phyloP scores from a whole-genome alignment of 2,888 invertebrate species.

The Drosophila cognata region DNA sequence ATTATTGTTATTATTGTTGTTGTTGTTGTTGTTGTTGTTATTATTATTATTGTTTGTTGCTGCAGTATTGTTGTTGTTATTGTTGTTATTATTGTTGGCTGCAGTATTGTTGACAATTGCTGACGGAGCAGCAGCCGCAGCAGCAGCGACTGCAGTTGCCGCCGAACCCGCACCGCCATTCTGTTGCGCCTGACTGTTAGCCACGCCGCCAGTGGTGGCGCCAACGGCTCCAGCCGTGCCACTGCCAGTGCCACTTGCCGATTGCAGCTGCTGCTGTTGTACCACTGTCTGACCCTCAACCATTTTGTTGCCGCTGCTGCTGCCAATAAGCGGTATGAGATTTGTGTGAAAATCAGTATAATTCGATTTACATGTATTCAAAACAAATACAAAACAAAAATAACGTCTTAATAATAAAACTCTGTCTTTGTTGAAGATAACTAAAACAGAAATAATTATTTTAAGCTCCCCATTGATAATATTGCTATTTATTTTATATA shows the following conservation, averaged over 20 bases:
- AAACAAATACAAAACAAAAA: not conserved
- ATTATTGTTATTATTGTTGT: conserved; percentile 47
- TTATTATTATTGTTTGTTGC: conserved; percentile 85
- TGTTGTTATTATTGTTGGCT: conserved; percentile 52
- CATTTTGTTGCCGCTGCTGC: conserved; percentile 77
- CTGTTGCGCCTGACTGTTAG: conserved; percentile 88
- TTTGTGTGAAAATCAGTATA: not conserved
- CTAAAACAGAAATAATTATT: not conserved
- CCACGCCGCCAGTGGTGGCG: conserved; percentile 48
- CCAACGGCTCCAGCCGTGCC: conserved; percentile 25
- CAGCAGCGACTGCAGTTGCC: conserved; percentile 37
- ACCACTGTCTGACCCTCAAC: conserved; percentile 90
- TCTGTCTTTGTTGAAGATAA: not conserved
- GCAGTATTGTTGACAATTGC: conserved; percentile 84
- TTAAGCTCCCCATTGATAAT: not conserved
- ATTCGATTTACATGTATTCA: not conserved
- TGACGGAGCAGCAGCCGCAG: conserved; percentile 37
- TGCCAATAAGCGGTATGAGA: not conserved
- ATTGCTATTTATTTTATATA: not conserved
- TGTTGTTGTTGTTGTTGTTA: conserved; percentile 87
- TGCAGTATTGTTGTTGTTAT: conserved; percentile 71
- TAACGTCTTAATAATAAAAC: not conserved
- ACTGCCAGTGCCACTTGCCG: conserved; percentile 53
- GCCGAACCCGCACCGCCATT: conserved; percentile 69
- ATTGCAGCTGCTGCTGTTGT: conserved; percentile 85